These are phyloP conservation scores for Diglossa cyanea DNA, from an alignment of 2,797 vertebrate species.

Conservation along the genomic window DNA sequence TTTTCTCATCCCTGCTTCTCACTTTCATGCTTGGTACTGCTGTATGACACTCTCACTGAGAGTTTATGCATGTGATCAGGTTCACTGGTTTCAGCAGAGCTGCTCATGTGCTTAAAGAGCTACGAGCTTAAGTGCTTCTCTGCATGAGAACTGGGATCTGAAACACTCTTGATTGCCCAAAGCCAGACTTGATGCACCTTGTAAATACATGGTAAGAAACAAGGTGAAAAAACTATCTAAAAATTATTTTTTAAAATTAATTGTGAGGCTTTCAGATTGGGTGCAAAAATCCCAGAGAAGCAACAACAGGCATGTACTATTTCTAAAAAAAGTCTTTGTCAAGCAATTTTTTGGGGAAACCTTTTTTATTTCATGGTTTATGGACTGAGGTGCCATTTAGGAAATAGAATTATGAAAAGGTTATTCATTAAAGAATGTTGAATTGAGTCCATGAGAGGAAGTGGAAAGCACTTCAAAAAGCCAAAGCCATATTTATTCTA, in stretches of 20 bases:
- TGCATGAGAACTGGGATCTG: neutral
- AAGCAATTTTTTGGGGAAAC: neutral
- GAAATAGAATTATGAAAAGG: neutral
- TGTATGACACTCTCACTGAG: neutral
- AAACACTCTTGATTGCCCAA: neutral
- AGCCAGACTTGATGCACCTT: neutral
- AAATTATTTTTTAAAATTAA: neutral
- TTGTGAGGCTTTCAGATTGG: neutral
- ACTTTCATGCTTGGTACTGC: neutral
- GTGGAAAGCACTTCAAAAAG: neutral
- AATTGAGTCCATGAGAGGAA: neutral
- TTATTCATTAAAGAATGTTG: neutral
- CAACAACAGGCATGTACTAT: neutral
- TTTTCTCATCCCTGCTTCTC: neutral
- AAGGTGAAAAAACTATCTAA: neutral
- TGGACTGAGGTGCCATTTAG: neutral
- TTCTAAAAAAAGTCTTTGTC: neutral
- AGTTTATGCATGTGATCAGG: neutral
- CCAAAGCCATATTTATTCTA: slow-evolving; percentile 5
- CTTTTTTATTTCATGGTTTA: neutral
- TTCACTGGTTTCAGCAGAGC: neutral
- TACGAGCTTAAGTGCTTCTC: neutral
- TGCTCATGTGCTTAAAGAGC: neutral
- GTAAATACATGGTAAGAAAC: neutral
- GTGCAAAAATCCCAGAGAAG: neutral